These are phyloP conservation scores for Creontiades dilutus DNA, from an alignment of 2,888 invertebrate genomes.

Conservation along the genomic window DNA sequence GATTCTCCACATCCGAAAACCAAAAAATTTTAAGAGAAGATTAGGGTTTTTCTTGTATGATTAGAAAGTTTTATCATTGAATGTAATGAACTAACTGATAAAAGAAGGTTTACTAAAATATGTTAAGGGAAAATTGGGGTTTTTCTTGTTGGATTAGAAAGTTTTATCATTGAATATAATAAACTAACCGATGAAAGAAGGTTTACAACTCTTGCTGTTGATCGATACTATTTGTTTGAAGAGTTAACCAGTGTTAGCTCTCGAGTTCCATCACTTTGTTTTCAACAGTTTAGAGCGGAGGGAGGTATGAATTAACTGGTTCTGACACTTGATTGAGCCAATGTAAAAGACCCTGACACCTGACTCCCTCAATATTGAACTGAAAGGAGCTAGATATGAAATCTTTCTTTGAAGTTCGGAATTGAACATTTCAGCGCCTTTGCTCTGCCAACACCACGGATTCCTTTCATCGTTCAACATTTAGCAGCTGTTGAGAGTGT, in stretches of 20 bases:
- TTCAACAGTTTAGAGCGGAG: slow-evolving; percentile 21
- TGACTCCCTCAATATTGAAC: slow-evolving; percentile 3
- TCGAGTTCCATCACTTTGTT: slow-evolving; percentile 18
- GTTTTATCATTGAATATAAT: too few relatives aligned
- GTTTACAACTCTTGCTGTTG: too few relatives aligned
- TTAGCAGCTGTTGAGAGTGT: too few relatives aligned
- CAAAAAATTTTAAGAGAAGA: background rate
- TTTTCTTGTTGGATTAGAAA: too few relatives aligned
- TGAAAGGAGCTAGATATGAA: background rate
- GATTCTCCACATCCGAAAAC: background rate
- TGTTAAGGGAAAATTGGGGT: too few relatives aligned
- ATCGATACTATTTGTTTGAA: too few relatives aligned
- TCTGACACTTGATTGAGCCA: slow-evolving; percentile 22
- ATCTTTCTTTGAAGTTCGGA: slow-evolving; percentile 5
- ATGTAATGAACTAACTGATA: background rate
- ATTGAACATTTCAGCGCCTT: background rate
- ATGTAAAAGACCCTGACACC: background rate
- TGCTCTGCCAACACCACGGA: background rate
- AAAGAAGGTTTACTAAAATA: too few relatives aligned
- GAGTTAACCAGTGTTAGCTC: background rate
- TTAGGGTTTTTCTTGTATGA: background rate
- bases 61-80: background rate
- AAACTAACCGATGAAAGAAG: too few relatives aligned
- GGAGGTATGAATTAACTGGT: slow-evolving; percentile 1
- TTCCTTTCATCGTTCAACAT: background rate